Conservation (phyloP, 1,140 invertebrate genomes). For the Papilio aristodemus region DNA sequence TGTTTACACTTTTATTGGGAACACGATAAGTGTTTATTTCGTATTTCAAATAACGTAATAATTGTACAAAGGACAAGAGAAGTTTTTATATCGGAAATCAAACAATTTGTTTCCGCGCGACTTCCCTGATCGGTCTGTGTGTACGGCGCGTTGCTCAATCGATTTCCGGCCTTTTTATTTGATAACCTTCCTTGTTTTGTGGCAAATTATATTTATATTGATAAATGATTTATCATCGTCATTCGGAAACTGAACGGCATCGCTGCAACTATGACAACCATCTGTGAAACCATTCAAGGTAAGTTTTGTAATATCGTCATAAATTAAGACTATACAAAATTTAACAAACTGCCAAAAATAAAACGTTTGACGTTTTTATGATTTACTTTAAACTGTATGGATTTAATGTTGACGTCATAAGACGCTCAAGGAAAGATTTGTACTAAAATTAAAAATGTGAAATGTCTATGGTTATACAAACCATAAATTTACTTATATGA, state of each 20-base stretch:
- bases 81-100: neutral
- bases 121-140: constrained; percentile 33
- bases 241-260: constrained; percentile 46
- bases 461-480: too few species aligned
- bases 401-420: too few species aligned
- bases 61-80: neutral
- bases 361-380: too few species aligned
- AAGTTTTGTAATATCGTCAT: constrained; percentile 23
- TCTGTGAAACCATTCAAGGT: constrained; percentile 54
- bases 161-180: constrained; percentile 50
- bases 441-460: too few species aligned
- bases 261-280: constrained; percentile 43
- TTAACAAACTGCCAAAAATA: too few species aligned
- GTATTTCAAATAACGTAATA: neutral
- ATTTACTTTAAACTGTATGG: too few species aligned
- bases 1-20: too few species aligned
- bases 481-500: too few species aligned
- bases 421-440: too few species aligned
- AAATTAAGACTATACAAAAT: neutral
- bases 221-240: constrained; percentile 50
- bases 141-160: constrained; percentile 32
- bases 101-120: constrained; percentile 50
- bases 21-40: too few species aligned
- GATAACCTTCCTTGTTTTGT: constrained; percentile 43
- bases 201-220: constrained; percentile 56